Conservation (phyloP, 2,113 vertebrate genomes). For the Morone saxatilis region DNA sequence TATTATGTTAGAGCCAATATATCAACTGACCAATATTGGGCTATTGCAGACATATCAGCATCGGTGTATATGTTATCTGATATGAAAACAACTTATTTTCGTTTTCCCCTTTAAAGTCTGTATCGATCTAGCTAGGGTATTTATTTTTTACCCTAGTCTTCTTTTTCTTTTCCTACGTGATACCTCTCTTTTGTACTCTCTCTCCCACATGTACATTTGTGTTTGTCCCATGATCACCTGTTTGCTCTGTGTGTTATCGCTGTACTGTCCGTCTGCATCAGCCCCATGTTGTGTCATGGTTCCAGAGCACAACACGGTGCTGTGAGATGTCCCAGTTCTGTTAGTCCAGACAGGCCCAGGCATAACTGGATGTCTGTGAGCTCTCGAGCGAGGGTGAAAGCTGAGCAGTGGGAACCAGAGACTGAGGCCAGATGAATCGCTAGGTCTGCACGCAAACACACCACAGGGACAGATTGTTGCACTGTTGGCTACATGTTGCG, state of each 20-base stretch:
- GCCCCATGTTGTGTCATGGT: slow-evolving; percentile 28
- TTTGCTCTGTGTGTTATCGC: slow-evolving; percentile 7
- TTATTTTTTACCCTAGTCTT: not conserved
- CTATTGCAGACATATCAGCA: too few species aligned
- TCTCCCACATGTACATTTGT: not conserved
- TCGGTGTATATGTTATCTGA: too few species aligned
- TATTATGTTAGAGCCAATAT: too few species aligned
- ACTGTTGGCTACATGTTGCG: slow-evolving; percentile 41
- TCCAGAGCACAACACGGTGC: slow-evolving; percentile 22
- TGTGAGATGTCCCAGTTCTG: slow-evolving; percentile 59
- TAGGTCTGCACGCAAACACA: slow-evolving; percentile 27
- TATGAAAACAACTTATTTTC: too few species aligned
- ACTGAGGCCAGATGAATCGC: slow-evolving; percentile 36
- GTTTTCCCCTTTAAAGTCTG: too few species aligned
- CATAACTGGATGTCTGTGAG: slow-evolving; percentile 18
- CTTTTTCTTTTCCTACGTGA: not conserved
- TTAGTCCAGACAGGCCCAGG: slow-evolving; percentile 22
- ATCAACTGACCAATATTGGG: too few species aligned
- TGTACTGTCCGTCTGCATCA: slow-evolving; percentile 26
- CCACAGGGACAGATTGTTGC: slow-evolving; percentile 64
- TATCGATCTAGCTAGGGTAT: too few species aligned
- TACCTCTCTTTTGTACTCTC: not conserved
- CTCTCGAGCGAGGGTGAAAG: slow-evolving; percentile 23
- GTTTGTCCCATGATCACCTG: not conserved
- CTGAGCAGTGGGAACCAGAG: slow-evolving; percentile 39